phyloP scores from a whole-genome alignment of 2,797 vertebrate species.

The Eulemur mongoz region DNA sequence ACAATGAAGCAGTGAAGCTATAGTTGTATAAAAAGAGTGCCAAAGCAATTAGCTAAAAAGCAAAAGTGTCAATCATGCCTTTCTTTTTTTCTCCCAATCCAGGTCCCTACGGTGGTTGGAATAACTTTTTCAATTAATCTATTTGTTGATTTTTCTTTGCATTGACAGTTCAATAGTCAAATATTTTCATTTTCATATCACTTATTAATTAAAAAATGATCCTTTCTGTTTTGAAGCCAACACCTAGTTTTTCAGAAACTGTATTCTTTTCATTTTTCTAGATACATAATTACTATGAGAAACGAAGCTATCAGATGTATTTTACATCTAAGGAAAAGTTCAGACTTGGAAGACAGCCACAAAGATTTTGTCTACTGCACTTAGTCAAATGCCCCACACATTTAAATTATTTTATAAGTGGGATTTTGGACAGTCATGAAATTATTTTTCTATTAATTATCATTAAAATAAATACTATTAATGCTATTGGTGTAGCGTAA shows the following conservation, averaged over 20 bases:
- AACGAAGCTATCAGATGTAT: conserved; percentile 51
- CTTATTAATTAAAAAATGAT: conserved; percentile 63
- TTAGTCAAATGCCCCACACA: not conserved
- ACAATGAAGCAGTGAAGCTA: not conserved
- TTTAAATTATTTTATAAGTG: not conserved
- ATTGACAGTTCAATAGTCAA: conserved; percentile 49
- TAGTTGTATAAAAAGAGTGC: not conserved
- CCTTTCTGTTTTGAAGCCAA: conserved; percentile 37
- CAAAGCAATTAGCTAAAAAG: conserved; percentile 39
- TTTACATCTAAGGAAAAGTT: conserved; percentile 54
- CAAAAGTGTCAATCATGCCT: not conserved
- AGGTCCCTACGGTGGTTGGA: conserved; percentile 9
- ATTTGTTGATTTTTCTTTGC: conserved; percentile 59
- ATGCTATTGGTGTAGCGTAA: not conserved
- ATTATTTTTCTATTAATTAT: conserved; percentile 21
- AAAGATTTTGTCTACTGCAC: not conserved
- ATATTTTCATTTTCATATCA: conserved; percentile 57
- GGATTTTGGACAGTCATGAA: not conserved
- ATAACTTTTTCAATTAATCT: conserved; percentile 65
- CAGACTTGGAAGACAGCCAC: not conserved
- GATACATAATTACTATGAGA: conserved; percentile 34
- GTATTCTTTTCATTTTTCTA: conserved; percentile 56
- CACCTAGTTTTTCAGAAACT: conserved; percentile 39
- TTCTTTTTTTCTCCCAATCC: not conserved
- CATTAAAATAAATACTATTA: not conserved